Conservation (phyloP, 2,113 vertebrate genomes). For the Azemiops feae region DNA sequence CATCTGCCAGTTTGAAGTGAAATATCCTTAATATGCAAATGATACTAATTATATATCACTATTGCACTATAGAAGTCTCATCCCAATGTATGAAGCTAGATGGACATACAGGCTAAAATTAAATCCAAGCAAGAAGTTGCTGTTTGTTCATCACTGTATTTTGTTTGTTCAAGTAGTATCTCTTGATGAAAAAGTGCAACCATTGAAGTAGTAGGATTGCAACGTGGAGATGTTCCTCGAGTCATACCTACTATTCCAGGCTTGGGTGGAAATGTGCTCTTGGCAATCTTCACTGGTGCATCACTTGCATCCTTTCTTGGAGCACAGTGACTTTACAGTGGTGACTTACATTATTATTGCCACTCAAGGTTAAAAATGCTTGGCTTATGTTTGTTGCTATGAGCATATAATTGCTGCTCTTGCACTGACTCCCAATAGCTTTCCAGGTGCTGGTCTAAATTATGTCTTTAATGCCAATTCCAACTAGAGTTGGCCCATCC, state of each 20-base stretch:
- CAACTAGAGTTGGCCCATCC: not conserved
- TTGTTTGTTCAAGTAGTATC: not conserved
- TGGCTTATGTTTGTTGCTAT: not conserved
- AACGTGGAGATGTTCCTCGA: not conserved
- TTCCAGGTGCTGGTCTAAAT: not conserved
- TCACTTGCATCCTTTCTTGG: not conserved
- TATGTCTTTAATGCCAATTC: not conserved
- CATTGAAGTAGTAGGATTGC: not conserved
- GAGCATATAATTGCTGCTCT: not conserved
- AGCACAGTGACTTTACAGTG: not conserved
- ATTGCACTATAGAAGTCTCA: not conserved
- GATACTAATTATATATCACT: not conserved
- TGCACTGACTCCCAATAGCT: not conserved
- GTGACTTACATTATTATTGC: not conserved
- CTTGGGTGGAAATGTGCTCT: not conserved
- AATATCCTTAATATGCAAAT: not conserved
- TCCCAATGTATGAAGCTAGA: not conserved
- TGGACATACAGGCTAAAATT: not conserved
- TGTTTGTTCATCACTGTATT: not conserved
- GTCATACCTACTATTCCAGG: not conserved
- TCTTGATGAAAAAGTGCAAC: not conserved
- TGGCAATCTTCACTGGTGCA: not conserved
- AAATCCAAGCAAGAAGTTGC: not conserved
- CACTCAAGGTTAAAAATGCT: not conserved
- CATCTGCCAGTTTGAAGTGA: not conserved